These are phyloP conservation scores for Alaudala cheleensis DNA, from an alignment of 2,113 vertebrate species.

Conservation along the genomic window DNA sequence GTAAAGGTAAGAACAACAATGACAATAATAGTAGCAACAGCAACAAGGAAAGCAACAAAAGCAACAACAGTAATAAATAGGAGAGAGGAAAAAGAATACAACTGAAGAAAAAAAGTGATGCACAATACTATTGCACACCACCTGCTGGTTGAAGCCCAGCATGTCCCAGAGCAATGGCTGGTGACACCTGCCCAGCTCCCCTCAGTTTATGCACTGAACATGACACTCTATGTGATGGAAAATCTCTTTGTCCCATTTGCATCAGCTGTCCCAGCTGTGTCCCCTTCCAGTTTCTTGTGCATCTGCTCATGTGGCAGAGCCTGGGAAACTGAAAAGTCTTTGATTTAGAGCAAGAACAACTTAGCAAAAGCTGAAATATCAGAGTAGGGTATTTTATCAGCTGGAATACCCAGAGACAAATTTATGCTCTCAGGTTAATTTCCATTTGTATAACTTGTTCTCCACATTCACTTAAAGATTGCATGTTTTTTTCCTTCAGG, in stretches of 20 bases:
- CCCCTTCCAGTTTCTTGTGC: neutral
- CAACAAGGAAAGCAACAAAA: neutral
- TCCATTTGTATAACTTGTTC: neutral
- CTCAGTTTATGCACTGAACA: neutral
- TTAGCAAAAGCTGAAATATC: neutral
- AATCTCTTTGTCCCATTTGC: neutral
- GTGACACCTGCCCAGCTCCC: neutral
- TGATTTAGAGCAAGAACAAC: neutral
- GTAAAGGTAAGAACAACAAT: neutral
- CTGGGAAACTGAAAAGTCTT: neutral
- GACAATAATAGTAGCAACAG: neutral
- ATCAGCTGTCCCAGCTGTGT: neutral
- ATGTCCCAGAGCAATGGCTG: neutral
- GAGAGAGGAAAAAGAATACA: neutral
- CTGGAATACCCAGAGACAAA: neutral
- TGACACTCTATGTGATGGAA: neutral
- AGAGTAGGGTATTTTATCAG: neutral
- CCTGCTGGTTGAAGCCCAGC: neutral
- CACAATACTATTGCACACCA: neutral
- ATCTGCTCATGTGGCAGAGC: neutral
- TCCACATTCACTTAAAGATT: neutral
- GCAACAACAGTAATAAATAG: neutral
- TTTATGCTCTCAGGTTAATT: neutral
- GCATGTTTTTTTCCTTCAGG: neutral
- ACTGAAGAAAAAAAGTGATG: neutral